These are phyloP conservation scores for Chironomus riparius DNA, from an alignment of 2,888 invertebrate species.

Conservation along the genomic window DNA sequence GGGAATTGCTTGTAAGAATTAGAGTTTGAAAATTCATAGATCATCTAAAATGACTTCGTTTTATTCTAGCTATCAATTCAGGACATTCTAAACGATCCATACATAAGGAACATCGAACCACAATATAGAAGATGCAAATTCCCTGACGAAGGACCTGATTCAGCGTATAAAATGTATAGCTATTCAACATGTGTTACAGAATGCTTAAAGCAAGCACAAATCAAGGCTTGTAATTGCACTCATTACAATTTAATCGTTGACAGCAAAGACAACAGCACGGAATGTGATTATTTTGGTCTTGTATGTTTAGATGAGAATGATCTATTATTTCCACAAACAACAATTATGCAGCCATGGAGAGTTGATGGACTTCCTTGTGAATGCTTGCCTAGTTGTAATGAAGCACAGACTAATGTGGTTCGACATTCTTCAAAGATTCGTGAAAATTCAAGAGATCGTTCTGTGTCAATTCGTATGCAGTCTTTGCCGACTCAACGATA, in stretches of 20 bases:
- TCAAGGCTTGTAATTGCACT: constrained; percentile 53
- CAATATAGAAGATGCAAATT: constrained; percentile 62
- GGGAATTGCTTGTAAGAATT: constrained; percentile 29
- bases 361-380: constrained; percentile 50
- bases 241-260: constrained; percentile 55
- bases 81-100: constrained; percentile 57
- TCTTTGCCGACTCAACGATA: constrained; percentile 41
- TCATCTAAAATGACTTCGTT: too few relatives aligned
- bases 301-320: constrained; percentile 51
- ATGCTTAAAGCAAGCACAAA: constrained; percentile 54
- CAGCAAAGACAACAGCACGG: constrained; percentile 31
- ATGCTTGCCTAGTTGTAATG: constrained; percentile 61
- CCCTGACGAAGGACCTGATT: constrained; percentile 51
- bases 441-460: constrained; percentile 36
- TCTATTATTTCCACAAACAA: constrained; percentile 37
- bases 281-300: constrained; percentile 53
- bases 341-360: constrained; percentile 52
- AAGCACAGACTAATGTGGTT: constrained; percentile 51
- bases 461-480: constrained; percentile 30
- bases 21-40: too few relatives aligned
- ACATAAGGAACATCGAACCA: constrained; percentile 49
- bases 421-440: constrained; percentile 32
- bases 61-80: constrained; percentile 41
- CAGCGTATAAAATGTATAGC: constrained; percentile 56
- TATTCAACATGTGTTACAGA: constrained; percentile 62